These are phyloP conservation scores for Phylloscopus whistleri DNA, from an alignment of 2,113 vertebrate genomes.

Conservation along the genomic window DNA sequence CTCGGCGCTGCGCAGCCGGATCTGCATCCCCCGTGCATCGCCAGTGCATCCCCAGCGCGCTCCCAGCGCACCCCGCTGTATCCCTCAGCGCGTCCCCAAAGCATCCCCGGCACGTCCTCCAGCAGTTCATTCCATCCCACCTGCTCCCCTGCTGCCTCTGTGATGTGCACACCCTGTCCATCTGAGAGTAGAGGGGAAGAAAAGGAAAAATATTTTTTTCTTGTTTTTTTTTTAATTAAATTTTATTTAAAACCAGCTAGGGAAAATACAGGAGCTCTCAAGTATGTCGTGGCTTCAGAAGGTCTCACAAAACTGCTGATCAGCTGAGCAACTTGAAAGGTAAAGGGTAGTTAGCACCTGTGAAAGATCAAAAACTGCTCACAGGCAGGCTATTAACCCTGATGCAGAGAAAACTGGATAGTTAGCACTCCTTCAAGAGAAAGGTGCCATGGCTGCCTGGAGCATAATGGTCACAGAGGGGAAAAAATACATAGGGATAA, in stretches of 20 bases:
- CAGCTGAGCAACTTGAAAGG: not conserved
- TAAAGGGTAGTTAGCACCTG: not conserved
- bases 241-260: not conserved
- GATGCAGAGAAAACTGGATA: not conserved
- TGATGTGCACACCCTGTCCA: fast-evolving
- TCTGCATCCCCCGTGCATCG: not conserved
- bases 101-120: not conserved
- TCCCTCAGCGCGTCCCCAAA: not conserved
- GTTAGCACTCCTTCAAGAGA: not conserved
- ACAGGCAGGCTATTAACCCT: not conserved
- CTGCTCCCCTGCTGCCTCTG: fast-evolving
- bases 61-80: no score
- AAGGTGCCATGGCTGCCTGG: not conserved
- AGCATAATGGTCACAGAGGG: not conserved
- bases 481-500: not conserved
- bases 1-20: not conserved
- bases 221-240: no score
- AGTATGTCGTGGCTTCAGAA: not conserved
- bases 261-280: not conserved
- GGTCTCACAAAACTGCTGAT: not conserved
- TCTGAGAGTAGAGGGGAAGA: not conserved
- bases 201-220: not conserved
- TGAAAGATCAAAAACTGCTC: not conserved
- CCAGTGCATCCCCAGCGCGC: no score
- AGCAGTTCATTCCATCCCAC: not conserved